Conservation (phyloP, 1,140 invertebrate genomes). For the Bombus sibiricus region DNA sequence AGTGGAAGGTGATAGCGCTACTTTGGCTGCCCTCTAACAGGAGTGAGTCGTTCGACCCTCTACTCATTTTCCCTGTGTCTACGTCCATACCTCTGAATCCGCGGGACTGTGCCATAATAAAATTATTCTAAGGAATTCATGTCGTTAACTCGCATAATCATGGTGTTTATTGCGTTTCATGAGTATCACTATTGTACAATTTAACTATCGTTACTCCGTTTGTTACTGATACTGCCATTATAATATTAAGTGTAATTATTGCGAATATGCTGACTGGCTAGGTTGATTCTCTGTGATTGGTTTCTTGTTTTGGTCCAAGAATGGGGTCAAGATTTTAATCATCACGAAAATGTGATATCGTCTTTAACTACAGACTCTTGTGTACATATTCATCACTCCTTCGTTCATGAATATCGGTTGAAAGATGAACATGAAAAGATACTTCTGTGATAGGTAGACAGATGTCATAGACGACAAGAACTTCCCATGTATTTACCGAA, state of each 20-base stretch:
- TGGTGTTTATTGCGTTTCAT: slow-evolving; percentile 63
- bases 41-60: slow-evolving; percentile 77
- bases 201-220: slow-evolving; percentile 72
- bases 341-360: slow-evolving; percentile 54
- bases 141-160: slow-evolving; percentile 61
- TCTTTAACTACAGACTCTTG: slow-evolving; percentile 37
- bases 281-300: slow-evolving; percentile 52
- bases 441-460: slow-evolving; percentile 79
- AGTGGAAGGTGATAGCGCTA: slow-evolving; percentile 81
- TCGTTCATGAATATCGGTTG: slow-evolving; percentile 63
- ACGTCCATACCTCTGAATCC: slow-evolving; percentile 71
- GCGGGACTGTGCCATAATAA: slow-evolving; percentile 70
- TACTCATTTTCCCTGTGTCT: slow-evolving; percentile 76
- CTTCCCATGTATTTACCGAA: slow-evolving; percentile 57
- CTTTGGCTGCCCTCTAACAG: slow-evolving; percentile 82
- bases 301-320: slow-evolving; percentile 55
- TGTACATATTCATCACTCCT: slow-evolving; percentile 49
- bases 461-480: slow-evolving; percentile 58
- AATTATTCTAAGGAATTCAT: slow-evolving; percentile 61
- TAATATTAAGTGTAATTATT: slow-evolving; percentile 64
- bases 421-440: slow-evolving; percentile 62
- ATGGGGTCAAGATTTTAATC: slow-evolving; percentile 34
- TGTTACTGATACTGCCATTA: slow-evolving; percentile 78
- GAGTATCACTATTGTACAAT: slow-evolving; percentile 69
- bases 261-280: slow-evolving; percentile 52